phyloP scores from a whole-genome alignment of 1,140 invertebrate genomes.

The Caenorhabditis brenneri region DNA sequence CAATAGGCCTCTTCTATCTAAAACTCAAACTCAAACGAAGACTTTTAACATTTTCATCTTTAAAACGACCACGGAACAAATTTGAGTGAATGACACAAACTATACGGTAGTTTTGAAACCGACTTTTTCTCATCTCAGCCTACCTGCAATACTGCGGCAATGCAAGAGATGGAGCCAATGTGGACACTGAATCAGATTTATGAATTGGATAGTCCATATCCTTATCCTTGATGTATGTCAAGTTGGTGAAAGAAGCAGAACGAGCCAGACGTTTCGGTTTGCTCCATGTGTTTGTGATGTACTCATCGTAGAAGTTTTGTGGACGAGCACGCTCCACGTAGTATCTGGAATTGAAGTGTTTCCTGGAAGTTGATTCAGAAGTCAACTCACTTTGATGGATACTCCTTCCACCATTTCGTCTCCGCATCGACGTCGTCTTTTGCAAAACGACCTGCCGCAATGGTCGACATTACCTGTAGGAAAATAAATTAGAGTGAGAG shows the following conservation, averaged over 20 bases:
- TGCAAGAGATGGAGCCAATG: slow-evolving; percentile 69
- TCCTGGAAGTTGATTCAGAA: not conserved
- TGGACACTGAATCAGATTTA: slow-evolving; percentile 64
- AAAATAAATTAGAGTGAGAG: not conserved
- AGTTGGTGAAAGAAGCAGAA: slow-evolving; percentile 68
- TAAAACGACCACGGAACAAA: too few species aligned
- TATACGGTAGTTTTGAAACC: too few species aligned
- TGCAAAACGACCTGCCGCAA: slow-evolving; percentile 65
- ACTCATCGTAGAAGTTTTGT: slow-evolving; percentile 62
- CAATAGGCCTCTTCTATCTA: too few species aligned
- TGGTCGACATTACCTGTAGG: slow-evolving; percentile 43
- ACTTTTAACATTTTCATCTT: too few species aligned
- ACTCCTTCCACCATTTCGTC: slow-evolving; percentile 69
- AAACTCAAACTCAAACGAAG: too few species aligned
- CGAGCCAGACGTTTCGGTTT: slow-evolving; percentile 68
- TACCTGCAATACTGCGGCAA: slow-evolving; percentile 64
- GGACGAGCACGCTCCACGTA: slow-evolving; percentile 69
- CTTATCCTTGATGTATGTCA: slow-evolving; percentile 66
- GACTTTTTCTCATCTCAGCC: too few species aligned
- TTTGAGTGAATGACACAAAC: too few species aligned
- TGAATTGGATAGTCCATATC: slow-evolving; percentile 69
- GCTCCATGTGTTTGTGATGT: slow-evolving; percentile 67
- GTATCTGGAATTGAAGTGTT: slow-evolving; percentile 52
- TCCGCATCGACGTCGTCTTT: slow-evolving; percentile 64
- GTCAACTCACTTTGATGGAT: slow-evolving; percentile 61